Conservation (phyloP, 2,888 invertebrate genomes). For the Anarsia innoxiella region DNA sequence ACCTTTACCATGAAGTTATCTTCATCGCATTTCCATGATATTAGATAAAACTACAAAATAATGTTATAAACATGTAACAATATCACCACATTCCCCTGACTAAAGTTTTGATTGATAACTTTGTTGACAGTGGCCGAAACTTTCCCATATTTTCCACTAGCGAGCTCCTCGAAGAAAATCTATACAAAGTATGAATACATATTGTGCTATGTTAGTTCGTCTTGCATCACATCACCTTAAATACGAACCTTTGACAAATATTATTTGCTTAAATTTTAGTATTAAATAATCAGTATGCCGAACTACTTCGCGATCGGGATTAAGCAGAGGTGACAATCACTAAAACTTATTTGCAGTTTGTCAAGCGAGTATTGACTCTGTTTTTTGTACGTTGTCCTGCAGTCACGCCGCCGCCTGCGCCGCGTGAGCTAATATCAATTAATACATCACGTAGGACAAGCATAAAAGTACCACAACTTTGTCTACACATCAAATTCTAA, state of each 20-base stretch:
- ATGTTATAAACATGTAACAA: not conserved
- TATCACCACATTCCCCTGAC: slow-evolving; percentile 6
- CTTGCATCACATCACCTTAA: too few relatives aligned
- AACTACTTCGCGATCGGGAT: slow-evolving; percentile 25
- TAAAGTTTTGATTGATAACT: slow-evolving; percentile 16
- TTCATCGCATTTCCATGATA: too few relatives aligned
- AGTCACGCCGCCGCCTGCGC: slow-evolving; percentile 33
- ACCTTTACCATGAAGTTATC: too few relatives aligned
- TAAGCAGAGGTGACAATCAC: slow-evolving; percentile 20
- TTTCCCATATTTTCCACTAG: not conserved
- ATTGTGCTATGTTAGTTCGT: too few relatives aligned
- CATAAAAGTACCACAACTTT: slow-evolving; percentile 34
- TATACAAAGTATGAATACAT: too few relatives aligned
- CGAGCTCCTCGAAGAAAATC: too few relatives aligned
- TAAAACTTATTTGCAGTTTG: slow-evolving; percentile 6
- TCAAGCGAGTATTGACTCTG: slow-evolving; percentile 5
- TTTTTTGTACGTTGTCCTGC: slow-evolving; percentile 9
- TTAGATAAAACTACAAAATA: not conserved
- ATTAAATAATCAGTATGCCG: slow-evolving; percentile 29
- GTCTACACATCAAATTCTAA: slow-evolving; percentile 26
- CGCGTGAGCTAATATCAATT: slow-evolving; percentile 38
- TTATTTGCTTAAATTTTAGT: slow-evolving; percentile 11
- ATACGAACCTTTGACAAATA: too few relatives aligned
- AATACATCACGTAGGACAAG: slow-evolving; percentile 27
- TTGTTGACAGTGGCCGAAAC: slow-evolving; percentile 6